Evolutionary conservation across 1,140 invertebrate genomes (phyloP), one percentile per base, ranked within the genome.

Genomic region (Apis laboriosa): DNA sequence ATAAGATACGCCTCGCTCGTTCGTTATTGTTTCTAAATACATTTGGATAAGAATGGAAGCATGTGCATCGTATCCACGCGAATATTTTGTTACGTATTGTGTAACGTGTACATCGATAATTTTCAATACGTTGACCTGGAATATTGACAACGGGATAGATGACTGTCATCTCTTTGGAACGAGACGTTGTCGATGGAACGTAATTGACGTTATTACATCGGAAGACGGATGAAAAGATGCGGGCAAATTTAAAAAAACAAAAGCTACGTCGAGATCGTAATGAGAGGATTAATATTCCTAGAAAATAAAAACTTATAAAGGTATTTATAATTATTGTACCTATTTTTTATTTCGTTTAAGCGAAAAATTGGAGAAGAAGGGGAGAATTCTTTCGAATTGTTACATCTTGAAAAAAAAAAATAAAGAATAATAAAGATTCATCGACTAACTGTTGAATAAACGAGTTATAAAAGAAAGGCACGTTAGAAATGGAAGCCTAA

Each of bases 1-100:
- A 61, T 53, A 66, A 51, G 75, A 66, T 77, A 77, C 75, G 61
- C 49, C 28, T 76, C 74, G 43, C 61, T 55, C 61, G 74, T 76
- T 34, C 61, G 12, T 61, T 13, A 66, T 77, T 77, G 75, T 77
- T 77, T 55, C 75, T 66, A 55, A 43, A 77, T 77, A 77, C 61
- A 77, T 61, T 77, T 77, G 61, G 43, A 11, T 61, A 15, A 43
- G 61, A 61, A 49, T 15, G 56, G 24, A 60, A 21, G 43, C 21
- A 19, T 71, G 8, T 21, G 34, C 34, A 21, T 53, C 28, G 49
- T 24, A 49, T 12, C 9, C 43, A 21, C 19, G 24, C 24, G 19
- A 49, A 21, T 21, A 9, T 12, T 17, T 75, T 43, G 60, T 51
- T 64, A 34, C 49, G 34, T 51, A 24, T 28, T 51, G 74, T 76